Conservation (phyloP, 2,797 vertebrate genomes). For the Helostoma temminkii region DNA sequence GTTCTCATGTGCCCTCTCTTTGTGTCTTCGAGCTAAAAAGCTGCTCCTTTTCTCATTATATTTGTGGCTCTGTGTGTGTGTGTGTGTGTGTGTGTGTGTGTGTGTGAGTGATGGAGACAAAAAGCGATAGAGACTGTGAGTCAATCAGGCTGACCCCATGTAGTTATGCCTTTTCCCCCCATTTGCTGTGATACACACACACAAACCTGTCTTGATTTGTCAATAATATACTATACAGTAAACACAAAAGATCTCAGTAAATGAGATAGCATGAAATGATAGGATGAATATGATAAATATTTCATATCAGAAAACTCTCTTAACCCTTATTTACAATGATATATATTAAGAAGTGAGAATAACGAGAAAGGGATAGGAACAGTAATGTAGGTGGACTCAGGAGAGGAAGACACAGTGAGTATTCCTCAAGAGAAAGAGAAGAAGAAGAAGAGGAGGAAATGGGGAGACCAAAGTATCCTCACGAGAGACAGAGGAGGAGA, state of each 20-base stretch:
- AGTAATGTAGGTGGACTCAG: neutral
- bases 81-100: neutral
- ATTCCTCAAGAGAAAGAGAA: constrained; percentile 15
- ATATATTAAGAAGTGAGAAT: constrained; percentile 10
- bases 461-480: constrained; percentile 20
- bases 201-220: neutral
- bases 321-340: constrained; percentile 21
- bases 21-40: constrained; percentile 68
- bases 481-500: constrained; percentile 17
- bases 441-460: constrained; percentile 14
- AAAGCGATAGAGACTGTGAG: constrained; percentile 27
- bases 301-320: neutral
- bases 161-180: constrained; percentile 29
- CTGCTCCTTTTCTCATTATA: constrained; percentile 48
- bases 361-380: constrained; percentile 15
- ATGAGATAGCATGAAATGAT: too few species aligned
- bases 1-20: constrained; percentile 17
- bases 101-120: constrained; percentile 13
- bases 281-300: too few species aligned
- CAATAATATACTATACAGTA: neutral
- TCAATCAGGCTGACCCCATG: constrained; percentile 56
- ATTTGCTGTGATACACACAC: constrained; percentile 31
- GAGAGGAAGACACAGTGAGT: constrained; percentile 8
- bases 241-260: neutral
- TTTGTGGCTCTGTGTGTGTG: constrained; percentile 15